These are phyloP conservation scores for Lethenteron camtschaticum DNA, from an alignment of 2,113 vertebrate species.

Conservation along the genomic window DNA sequence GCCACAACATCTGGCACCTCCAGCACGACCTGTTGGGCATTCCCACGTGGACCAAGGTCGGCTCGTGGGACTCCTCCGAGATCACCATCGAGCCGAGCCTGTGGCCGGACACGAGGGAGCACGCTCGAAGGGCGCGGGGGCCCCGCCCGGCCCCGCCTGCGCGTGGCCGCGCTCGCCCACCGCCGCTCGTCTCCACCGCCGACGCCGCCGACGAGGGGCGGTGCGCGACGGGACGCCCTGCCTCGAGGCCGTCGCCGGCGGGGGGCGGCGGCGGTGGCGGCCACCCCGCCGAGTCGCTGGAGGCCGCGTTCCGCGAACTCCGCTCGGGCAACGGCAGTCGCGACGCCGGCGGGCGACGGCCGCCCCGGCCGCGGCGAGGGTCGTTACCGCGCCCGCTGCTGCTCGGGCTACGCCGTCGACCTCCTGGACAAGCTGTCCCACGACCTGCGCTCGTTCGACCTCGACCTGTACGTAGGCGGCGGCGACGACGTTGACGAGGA, in stretches of 20 bases:
- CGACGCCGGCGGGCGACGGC: constrained; percentile 9
- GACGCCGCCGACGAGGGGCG: constrained; percentile 48
- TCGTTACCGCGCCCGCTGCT: constrained; percentile 38
- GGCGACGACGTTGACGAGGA: constrained; percentile 50
- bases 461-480: constrained; percentile 74
- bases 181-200: constrained; percentile 64
- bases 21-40: constrained; percentile 28
- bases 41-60: constrained; percentile 60
- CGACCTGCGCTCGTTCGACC: constrained; percentile 49
- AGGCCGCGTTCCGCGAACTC: constrained; percentile 30
- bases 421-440: constrained; percentile 61
- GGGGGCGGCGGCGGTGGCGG: constrained; percentile 15
- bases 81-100: constrained; percentile 35
- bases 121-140: constrained; percentile 11
- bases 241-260: constrained; percentile 41
- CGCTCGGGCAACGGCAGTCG: constrained; percentile 40
- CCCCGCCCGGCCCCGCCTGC: constrained; percentile 21
- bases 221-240: constrained; percentile 55
- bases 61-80: constrained; percentile 32
- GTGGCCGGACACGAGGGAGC: constrained; percentile 20
- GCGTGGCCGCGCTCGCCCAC: constrained; percentile 64
- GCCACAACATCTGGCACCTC: constrained; percentile 50
- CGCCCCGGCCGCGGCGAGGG: too few species aligned
- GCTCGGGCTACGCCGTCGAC: constrained; percentile 86
- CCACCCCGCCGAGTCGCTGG: constrained; percentile 15